These are phyloP conservation scores for Protonibea diacanthus DNA, from an alignment of 2,797 vertebrate genomes.

Conservation along the genomic window DNA sequence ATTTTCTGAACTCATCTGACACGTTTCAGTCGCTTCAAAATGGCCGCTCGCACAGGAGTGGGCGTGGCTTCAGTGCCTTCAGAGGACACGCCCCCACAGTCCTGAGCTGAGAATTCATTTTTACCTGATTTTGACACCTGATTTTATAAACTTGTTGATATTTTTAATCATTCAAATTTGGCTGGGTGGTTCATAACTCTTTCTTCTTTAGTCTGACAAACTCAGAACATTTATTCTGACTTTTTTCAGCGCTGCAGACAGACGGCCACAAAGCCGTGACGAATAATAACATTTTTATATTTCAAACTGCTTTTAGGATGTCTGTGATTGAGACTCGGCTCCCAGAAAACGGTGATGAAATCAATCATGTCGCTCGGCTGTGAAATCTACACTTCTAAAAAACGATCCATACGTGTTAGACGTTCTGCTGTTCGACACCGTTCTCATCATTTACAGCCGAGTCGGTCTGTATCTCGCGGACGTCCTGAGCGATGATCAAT, in stretches of 20 bases:
- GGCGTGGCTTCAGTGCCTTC: too few relatives aligned
- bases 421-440: background rate
- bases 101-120: too few relatives aligned
- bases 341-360: background rate
- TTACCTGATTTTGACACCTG: too few relatives aligned
- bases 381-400: background rate
- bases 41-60: too few relatives aligned
- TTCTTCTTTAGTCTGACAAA: too few relatives aligned
- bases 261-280: background rate
- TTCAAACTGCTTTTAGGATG: background rate
- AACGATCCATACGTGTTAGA: background rate
- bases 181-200: too few relatives aligned
- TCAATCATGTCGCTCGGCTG: background rate
- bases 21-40: too few relatives aligned
- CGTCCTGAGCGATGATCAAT: conserved; percentile 11
- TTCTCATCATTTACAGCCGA: background rate
- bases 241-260: background rate
- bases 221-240: too few relatives aligned
- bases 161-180: too few relatives aligned
- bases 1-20: too few relatives aligned
- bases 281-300: background rate
- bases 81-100: too few relatives aligned
- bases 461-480: background rate
- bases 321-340: conserved; percentile 6
- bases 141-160: too few relatives aligned